A percentile compares a stretch with the other conserved stretches of the same genome.
Conservation (phyloP, 2,113 vertebrate genomes). For the Anarrhichthys ocellatus region DNA sequence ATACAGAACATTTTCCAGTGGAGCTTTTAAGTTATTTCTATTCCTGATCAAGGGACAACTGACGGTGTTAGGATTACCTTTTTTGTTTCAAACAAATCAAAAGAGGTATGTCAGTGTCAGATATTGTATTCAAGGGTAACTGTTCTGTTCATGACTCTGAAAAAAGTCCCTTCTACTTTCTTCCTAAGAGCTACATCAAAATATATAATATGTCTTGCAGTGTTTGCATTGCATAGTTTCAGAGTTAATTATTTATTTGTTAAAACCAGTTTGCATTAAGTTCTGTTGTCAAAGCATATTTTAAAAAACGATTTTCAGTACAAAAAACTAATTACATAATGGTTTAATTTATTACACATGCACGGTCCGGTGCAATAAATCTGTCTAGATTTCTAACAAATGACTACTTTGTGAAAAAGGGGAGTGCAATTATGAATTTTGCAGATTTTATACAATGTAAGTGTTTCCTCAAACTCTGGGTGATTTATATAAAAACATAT, state of each 20-base stretch:
- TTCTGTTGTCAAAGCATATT: not conserved
- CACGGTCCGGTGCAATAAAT: not conserved
- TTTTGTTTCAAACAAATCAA: conserved; percentile 22
- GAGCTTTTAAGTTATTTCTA: not conserved
- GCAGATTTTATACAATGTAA: not conserved
- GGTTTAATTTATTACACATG: not conserved
- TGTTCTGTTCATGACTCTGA: not conserved
- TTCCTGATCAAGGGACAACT: not conserved
- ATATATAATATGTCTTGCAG: not conserved
- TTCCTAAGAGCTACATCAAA: not conserved
- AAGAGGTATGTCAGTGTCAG: conserved; percentile 25
- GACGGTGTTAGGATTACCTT: not conserved
- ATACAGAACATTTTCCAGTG: not conserved
- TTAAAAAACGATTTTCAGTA: not conserved
- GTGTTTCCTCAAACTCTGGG: not conserved
- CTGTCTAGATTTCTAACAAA: not conserved
- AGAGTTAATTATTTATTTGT: not conserved
- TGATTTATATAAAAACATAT: not conserved
- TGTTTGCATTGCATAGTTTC: not conserved
- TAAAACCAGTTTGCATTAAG: not conserved
- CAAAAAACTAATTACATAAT: conserved; percentile 1
- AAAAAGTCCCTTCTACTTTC: conserved; percentile 5
- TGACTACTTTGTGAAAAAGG: not conserved
- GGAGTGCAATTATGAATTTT: not conserved
- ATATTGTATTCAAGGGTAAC: conserved; percentile 7